phyloP scores from a whole-genome alignment of 2,888 invertebrate genomes.

The Melanargia galathea region DNA sequence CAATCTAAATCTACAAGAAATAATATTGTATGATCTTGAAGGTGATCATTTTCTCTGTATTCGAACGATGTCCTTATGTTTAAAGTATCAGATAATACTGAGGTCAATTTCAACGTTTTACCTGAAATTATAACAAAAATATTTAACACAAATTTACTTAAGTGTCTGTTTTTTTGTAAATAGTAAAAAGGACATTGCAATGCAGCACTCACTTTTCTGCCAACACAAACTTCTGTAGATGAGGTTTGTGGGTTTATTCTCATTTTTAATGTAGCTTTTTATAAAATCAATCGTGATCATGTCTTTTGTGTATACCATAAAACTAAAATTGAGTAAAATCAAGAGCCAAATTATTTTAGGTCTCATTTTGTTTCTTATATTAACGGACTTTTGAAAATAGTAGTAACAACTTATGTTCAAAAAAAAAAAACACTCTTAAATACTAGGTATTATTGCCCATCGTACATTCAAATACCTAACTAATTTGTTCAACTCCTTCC shows the following conservation, averaged over 20 bases:
- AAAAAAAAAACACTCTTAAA: too few relatives aligned
- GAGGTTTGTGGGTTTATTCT: slow-evolving; percentile 55
- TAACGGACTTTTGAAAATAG: neutral
- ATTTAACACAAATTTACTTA: neutral
- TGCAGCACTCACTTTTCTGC: slow-evolving; percentile 52
- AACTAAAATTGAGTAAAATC: neutral
- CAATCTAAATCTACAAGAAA: slow-evolving; percentile 62
- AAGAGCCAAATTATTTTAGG: neutral
- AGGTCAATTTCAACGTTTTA: slow-evolving; percentile 47
- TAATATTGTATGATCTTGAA: slow-evolving; percentile 52
- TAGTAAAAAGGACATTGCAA: neutral
- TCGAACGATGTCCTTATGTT: slow-evolving; percentile 49
- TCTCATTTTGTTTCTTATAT: neutral
- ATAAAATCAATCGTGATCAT: slow-evolving; percentile 48
- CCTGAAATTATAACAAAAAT: slow-evolving; percentile 43
- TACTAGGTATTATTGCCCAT: too few relatives aligned
- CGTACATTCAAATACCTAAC: too few relatives aligned
- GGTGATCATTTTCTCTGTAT: slow-evolving; percentile 38
- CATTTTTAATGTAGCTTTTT: slow-evolving; percentile 54
- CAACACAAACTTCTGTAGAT: slow-evolving; percentile 55
- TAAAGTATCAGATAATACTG: slow-evolving; percentile 45
- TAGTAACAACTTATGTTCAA: too few relatives aligned
- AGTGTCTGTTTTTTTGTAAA: neutral
- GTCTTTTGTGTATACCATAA: slow-evolving; percentile 25
- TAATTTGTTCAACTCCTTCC: too few relatives aligned